Percentiles rank a stretch among this genome's conserved stretches.
These are phyloP conservation scores for Tyrophagus putrescentiae DNA, from an alignment of 1,140 invertebrate species.

Conservation along the genomic window DNA sequence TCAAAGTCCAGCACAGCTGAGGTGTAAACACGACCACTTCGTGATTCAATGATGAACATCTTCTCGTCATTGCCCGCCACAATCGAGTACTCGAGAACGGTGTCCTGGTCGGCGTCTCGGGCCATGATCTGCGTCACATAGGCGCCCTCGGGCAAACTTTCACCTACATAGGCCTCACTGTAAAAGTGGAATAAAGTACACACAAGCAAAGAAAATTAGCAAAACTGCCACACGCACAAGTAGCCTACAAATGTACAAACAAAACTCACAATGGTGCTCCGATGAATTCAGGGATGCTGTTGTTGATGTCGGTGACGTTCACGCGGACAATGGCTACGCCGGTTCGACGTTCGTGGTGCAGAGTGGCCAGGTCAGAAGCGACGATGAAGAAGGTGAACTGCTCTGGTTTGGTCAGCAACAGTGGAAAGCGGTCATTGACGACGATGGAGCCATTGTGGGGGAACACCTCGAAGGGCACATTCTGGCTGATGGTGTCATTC, in stretches of 20 bases:
- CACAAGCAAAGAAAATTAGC: too few relatives aligned
- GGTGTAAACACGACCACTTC: conserved; percentile 28
- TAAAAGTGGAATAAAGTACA: too few relatives aligned
- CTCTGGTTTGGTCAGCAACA: conserved; percentile 25
- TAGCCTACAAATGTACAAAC: not conserved
- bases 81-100: conserved; percentile 27
- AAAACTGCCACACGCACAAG: not conserved
- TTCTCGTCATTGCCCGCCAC: conserved; percentile 30
- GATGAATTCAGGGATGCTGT: conserved; percentile 32
- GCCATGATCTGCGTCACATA: conserved; percentile 29
- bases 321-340: conserved; percentile 29
- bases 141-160: conserved; percentile 30
- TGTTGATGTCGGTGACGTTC: conserved; percentile 36
- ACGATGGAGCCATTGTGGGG: conserved; percentile 30
- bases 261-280: conserved; percentile 24
- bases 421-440: conserved; percentile 26
- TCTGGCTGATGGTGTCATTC: conserved; percentile 28
- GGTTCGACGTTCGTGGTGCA: conserved; percentile 28
- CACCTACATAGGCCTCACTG: conserved; percentile 29
- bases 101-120: conserved; percentile 19
- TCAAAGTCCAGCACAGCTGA: conserved; percentile 30
- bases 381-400: conserved; percentile 30
- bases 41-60: conserved; percentile 28
- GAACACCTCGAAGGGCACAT: conserved; percentile 29
- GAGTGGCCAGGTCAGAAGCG: conserved; percentile 28